Conservation (phyloP, 2,797 vertebrate genomes). For the Loriculus beryllinus region DNA sequence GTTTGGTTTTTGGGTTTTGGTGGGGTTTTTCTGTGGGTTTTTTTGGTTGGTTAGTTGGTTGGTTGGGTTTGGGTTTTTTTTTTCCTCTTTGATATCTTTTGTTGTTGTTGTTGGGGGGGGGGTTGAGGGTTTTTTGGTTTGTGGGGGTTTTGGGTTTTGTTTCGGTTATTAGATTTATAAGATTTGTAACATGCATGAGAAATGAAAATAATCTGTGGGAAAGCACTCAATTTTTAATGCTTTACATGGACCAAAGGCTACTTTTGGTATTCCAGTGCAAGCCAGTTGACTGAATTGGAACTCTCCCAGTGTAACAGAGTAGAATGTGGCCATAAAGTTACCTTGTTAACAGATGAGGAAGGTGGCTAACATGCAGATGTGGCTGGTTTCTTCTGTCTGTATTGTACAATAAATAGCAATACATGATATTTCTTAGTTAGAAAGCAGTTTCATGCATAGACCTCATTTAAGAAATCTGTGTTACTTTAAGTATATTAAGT, state of each 20-base stretch:
- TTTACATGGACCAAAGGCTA: neutral
- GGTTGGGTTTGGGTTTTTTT: no score
- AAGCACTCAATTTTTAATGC: neutral
- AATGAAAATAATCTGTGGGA: neutral
- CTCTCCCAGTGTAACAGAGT: neutral
- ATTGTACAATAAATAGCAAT: neutral
- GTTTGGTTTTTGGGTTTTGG: neutral
- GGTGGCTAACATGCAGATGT: neutral
- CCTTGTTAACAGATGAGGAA: neutral
- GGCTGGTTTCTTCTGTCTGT: neutral
- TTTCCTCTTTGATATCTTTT: neutral
- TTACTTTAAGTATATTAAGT: neutral
- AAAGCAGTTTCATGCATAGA: neutral
- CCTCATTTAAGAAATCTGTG: neutral
- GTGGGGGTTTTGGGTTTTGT: neutral
- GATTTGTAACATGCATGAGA: neutral
- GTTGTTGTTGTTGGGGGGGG: no score
- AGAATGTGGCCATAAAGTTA: neutral
- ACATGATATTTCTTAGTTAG: neutral
- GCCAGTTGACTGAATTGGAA: neutral
- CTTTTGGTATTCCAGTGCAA: neutral
- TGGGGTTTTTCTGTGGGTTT: neutral
- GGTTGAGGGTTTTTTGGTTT: neutral
- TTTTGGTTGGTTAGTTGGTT: no score
- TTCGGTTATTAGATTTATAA: neutral